phyloP scores from a whole-genome alignment of 2,113 vertebrate genomes.

The Larimichthys polyactis region DNA sequence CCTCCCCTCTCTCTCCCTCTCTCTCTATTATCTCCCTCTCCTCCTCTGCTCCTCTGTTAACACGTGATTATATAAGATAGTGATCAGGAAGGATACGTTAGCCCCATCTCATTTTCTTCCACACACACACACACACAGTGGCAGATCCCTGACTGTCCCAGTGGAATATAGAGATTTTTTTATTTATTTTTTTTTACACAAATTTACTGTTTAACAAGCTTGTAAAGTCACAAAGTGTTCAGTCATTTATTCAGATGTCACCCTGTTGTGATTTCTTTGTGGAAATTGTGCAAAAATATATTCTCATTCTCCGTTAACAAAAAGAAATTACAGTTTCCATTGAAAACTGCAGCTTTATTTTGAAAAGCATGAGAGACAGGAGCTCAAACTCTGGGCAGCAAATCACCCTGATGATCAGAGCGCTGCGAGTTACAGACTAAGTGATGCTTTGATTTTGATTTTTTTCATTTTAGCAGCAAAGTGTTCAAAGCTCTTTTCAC shows the following conservation, averaged over 20 bases:
- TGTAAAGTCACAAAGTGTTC: background rate
- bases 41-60: slow-evolving; percentile 65
- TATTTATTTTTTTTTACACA: background rate
- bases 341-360: background rate
- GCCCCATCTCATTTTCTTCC: slow-evolving; percentile 56
- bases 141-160: slow-evolving; percentile 26
- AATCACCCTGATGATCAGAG: background rate
- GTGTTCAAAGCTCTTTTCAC: background rate
- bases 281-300: background rate
- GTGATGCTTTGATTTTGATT: background rate
- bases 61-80: slow-evolving; percentile 78
- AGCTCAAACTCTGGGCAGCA: slow-evolving; percentile 1
- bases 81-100: slow-evolving; percentile 73
- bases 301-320: no score
- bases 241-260: background rate
- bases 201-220: background rate
- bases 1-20: slow-evolving; percentile 8
- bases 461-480: slow-evolving; percentile 11
- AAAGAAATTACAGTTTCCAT: background rate
- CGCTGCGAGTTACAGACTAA: background rate
- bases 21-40: slow-evolving; percentile 58
- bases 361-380: slow-evolving; percentile 1
- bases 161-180: slow-evolving; percentile 9
- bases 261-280: background rate
- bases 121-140: background rate